Evolutionary conservation across 2,888 invertebrate genomes (phyloP).

Genomic region (Trachelus iudaicus): DNA sequence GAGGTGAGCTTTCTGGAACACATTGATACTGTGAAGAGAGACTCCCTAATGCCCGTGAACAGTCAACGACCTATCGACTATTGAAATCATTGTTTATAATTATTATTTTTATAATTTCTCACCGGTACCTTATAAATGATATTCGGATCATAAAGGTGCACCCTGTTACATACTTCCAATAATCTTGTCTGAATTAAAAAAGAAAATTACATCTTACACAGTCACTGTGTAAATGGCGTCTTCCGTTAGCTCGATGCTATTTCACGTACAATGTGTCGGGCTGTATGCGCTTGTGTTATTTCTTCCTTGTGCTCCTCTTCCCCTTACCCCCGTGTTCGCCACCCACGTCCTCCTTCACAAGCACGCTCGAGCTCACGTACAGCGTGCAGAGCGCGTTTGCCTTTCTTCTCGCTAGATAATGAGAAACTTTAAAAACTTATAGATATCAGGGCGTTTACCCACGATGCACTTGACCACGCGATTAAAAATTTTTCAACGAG

Average conservation of each 20-base stretch:
- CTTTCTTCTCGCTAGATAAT: not conserved
- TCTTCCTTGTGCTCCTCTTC: not conserved
- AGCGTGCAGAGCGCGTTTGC: not conserved
- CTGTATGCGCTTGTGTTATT: not conserved
- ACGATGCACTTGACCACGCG: not conserved
- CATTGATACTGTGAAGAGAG: not conserved
- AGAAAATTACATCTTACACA: not conserved
- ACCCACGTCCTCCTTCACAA: not conserved
- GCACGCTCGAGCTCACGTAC: not conserved
- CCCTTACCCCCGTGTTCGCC: not conserved
- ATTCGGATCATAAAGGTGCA: not conserved
- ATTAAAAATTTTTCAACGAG: not conserved
- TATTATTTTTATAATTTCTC: not conserved
- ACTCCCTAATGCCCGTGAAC: not conserved
- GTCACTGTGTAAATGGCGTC: not conserved
- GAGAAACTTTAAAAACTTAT: not conserved
- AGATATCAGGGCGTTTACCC: not conserved
- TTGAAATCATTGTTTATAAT: not conserved
- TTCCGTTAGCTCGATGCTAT: constrained; percentile 5
- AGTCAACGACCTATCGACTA: not conserved
- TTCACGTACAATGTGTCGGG: not conserved
- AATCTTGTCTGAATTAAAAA: not conserved
- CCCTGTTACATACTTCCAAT: not conserved
- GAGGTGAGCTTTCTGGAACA: not conserved
- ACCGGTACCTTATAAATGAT: not conserved